phyloP scores from a whole-genome alignment of 2,113 vertebrate genomes.

The Micronycteris hirsuta region DNA sequence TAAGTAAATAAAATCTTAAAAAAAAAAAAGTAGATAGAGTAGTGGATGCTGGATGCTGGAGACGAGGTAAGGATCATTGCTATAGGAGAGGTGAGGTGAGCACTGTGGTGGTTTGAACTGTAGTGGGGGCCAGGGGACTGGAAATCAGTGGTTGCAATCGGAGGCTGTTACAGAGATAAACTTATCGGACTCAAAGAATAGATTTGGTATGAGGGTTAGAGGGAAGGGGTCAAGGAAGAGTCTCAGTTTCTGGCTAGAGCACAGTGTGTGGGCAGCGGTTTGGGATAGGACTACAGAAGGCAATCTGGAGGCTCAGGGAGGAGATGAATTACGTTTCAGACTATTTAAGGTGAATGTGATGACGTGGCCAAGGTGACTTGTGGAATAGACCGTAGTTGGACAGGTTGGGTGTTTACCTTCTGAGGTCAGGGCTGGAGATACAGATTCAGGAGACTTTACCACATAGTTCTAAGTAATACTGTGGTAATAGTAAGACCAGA shows the following conservation, averaged over 20 bases:
- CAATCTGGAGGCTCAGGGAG: neutral
- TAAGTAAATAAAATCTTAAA: no score
- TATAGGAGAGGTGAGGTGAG: neutral
- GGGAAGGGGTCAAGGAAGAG: neutral
- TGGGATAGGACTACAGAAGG: neutral
- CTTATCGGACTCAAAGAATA: neutral
- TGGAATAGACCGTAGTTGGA: neutral
- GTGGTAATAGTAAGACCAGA: neutral
- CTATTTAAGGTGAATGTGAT: neutral
- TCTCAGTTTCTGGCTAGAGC: neutral
- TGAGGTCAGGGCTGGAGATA: neutral
- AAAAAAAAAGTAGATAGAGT: no score
- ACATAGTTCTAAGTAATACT: neutral
- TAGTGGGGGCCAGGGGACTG: neutral
- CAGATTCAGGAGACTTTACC: neutral
- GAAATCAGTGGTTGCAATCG: neutral
- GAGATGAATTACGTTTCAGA: neutral
- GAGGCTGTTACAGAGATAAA: neutral
- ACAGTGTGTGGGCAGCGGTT: neutral
- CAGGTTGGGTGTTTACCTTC: neutral
- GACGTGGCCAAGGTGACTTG: neutral
- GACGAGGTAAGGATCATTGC: neutral
- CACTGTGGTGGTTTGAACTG: neutral
- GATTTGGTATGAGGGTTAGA: neutral
- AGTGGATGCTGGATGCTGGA: neutral